phyloP scores from a whole-genome alignment of 2,888 invertebrate genomes.

The Zygogramma bicolorata region DNA sequence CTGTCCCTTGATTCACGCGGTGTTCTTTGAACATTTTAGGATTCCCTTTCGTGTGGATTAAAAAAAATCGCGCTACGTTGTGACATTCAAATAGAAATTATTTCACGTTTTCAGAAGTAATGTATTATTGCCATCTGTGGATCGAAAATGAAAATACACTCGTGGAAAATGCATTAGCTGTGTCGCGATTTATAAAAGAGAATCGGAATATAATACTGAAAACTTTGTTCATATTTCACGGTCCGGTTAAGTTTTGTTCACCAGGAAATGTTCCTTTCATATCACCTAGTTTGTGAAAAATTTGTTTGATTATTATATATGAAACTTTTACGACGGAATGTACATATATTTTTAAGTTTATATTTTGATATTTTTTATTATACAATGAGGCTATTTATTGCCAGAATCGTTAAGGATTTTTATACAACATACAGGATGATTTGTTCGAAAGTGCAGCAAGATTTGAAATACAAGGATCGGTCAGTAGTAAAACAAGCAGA shows the following conservation, averaged over 20 bases:
- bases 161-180: too few species aligned
- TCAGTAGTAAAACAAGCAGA: too few species aligned
- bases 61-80: too few species aligned
- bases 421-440: conserved; percentile 18
- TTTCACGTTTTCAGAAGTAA: too few species aligned
- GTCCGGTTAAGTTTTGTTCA: neutral
- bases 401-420: conserved; percentile 42
- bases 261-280: neutral
- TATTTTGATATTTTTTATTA: conserved; percentile 61
- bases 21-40: too few species aligned
- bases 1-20: too few species aligned
- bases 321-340: conserved; percentile 42
- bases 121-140: too few species aligned
- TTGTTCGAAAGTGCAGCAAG: conserved; percentile 2
- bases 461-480: neutral
- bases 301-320: conserved; percentile 25
- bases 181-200: too few species aligned
- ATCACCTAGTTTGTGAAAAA: conserved; percentile 29
- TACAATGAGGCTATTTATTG: conserved; percentile 48
- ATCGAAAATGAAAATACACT: too few species aligned
- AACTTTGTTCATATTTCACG: neutral
- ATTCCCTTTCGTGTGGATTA: too few species aligned
- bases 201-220: too few species aligned
- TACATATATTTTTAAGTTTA: conserved; percentile 58
- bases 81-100: too few species aligned